phyloP scores from a whole-genome alignment of 2,888 invertebrate genomes.

The Drosophila bunnanda region DNA sequence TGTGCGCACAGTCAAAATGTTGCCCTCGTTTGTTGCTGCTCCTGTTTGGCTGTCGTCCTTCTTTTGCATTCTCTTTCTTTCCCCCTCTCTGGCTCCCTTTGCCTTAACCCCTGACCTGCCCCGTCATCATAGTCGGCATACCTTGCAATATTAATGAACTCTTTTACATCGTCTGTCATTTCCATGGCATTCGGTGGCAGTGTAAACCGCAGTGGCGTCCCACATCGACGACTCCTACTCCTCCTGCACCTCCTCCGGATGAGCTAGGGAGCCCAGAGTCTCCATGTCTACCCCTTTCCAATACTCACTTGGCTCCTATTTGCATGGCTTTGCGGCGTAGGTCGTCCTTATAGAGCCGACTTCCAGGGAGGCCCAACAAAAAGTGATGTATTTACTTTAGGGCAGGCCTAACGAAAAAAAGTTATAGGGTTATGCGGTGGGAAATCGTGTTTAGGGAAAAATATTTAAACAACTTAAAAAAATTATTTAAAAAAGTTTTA shows the following conservation, averaged over 20 bases:
- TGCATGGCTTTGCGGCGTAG: slow-evolving; percentile 25
- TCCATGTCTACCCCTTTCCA: slow-evolving; percentile 46
- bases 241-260: background rate
- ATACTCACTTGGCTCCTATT: slow-evolving; percentile 39
- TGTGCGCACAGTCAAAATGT: slow-evolving; percentile 74
- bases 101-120: slow-evolving; percentile 16
- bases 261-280: slow-evolving; percentile 1
- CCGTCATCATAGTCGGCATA: slow-evolving; percentile 48
- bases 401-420: slow-evolving; percentile 19
- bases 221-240: background rate
- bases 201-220: slow-evolving; percentile 45
- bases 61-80: slow-evolving; percentile 11
- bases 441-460: background rate
- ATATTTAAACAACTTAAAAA: background rate
- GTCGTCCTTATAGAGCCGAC: slow-evolving; percentile 30
- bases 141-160: slow-evolving; percentile 79
- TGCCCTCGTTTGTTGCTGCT: slow-evolving; percentile 39
- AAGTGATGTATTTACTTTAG: slow-evolving; percentile 37
- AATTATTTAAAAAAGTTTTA: too few species aligned
- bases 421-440: slow-evolving; percentile 34
- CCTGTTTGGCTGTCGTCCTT: slow-evolving; percentile 32
- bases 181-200: slow-evolving; percentile 60
- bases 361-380: slow-evolving; percentile 24
- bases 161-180: slow-evolving; percentile 78
- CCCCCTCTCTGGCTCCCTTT: background rate